Evolutionary conservation across 2,888 invertebrate genomes (phyloP).

Genomic region (Spisula solida): DNA sequence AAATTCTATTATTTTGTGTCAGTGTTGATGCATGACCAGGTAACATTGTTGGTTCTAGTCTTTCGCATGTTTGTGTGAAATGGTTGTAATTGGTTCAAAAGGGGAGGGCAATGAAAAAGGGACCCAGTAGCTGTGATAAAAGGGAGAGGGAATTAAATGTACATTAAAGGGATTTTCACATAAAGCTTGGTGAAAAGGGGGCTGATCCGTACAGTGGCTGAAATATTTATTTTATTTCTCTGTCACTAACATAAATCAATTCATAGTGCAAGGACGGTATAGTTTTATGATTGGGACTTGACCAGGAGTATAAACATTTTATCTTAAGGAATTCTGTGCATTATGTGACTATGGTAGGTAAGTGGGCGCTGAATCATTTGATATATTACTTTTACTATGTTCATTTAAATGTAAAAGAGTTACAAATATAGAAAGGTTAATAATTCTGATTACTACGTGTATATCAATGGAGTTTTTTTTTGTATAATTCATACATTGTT

Average conservation of each 20-base stretch:
- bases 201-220: conserved; percentile 15
- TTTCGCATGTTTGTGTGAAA: conserved; percentile 57
- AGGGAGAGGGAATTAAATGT: conserved; percentile 23
- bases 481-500: too few relatives aligned
- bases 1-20: conserved; percentile 43
- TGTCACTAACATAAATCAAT: neutral
- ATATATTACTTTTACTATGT: neutral
- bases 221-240: conserved; percentile 12
- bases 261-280: neutral
- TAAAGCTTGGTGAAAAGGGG: conserved; percentile 30
- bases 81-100: conserved; percentile 37
- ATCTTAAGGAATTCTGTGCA: neutral
- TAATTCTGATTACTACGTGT: too few relatives aligned
- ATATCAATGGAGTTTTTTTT: too few relatives aligned
- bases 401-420: too few relatives aligned
- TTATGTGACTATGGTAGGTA: neutral
- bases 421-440: too few relatives aligned
- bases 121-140: conserved; percentile 28
- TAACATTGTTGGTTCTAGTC: conserved; percentile 31
- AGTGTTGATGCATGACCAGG: conserved; percentile 19
- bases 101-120: conserved; percentile 30
- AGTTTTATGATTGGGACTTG: neutral
- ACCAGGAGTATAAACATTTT: neutral
- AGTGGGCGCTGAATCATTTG: neutral
- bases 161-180: conserved; percentile 36